Evolutionary conservation across 2,888 invertebrate species (phyloP).

Genomic region (Cerastis rubricosa): DNA sequence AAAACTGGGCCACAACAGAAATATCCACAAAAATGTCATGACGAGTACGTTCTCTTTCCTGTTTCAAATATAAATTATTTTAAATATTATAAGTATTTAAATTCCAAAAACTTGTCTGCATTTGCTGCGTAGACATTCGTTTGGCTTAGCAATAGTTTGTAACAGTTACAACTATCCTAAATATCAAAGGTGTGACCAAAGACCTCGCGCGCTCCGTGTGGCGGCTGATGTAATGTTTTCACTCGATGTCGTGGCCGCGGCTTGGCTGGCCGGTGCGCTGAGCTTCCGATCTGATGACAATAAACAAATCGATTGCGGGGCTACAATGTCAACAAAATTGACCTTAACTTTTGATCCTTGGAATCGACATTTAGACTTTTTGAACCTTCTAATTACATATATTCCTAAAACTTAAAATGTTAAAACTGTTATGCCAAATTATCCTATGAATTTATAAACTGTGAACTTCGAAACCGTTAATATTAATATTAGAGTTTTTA

Average conservation of each 20-base stretch:
- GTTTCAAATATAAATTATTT: not conserved
- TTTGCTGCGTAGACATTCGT: conserved; percentile 25
- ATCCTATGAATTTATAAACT: not conserved
- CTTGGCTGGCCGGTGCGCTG: not conserved
- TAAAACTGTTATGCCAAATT: not conserved
- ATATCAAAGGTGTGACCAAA: conserved; percentile 37
- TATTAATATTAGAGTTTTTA: not conserved
- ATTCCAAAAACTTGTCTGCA: not conserved
- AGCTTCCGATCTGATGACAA: conserved; percentile 52
- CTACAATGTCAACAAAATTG: conserved; percentile 14
- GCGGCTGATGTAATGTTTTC: conserved; percentile 63
- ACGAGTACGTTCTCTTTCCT: not conserved
- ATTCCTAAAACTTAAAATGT: not conserved
- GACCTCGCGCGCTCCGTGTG: conserved; percentile 31
- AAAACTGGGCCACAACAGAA: not conserved
- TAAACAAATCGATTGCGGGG: conserved; percentile 41
- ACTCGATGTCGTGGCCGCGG: conserved; percentile 45
- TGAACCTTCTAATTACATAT: not conserved
- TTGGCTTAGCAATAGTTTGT: conserved; percentile 43
- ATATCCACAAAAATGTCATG: not conserved
- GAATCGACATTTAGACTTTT: not conserved
- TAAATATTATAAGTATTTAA: not conserved
- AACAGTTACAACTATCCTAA: conserved; percentile 36
- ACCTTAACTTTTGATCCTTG: not conserved
- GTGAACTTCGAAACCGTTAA: not conserved